Conservation (phyloP, 1,140 invertebrate genomes). For the Goniozus legneri region DNA sequence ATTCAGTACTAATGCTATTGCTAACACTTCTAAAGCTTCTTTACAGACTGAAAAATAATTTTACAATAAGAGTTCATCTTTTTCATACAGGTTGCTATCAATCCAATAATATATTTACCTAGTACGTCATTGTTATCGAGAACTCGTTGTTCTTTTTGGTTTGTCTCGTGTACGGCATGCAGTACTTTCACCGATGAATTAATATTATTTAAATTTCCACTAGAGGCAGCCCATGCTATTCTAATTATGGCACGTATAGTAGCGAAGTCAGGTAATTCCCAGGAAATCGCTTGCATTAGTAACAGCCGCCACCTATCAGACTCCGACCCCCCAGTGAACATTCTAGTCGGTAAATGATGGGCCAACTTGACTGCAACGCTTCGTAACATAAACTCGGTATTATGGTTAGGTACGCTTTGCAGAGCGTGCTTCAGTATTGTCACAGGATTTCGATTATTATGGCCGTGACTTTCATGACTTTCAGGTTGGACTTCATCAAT, state of each 20-base stretch:
- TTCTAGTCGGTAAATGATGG: constrained; percentile 64
- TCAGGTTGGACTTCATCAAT: constrained; percentile 53
- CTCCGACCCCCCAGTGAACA: constrained; percentile 50
- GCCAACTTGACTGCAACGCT: constrained; percentile 74
- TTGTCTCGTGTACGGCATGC: constrained; percentile 57
- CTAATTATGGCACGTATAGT: constrained; percentile 70
- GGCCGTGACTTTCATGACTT: constrained; percentile 45
- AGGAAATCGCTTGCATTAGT: constrained; percentile 59
- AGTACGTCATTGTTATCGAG: constrained; percentile 57
- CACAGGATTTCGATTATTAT: constrained; percentile 48
- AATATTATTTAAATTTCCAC: constrained; percentile 65
- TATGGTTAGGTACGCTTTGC: constrained; percentile 66
- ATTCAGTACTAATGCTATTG: constrained; percentile 72
- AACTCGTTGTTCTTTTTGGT: constrained; percentile 50
- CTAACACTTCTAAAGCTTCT: constrained; percentile 88
- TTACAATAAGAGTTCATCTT: not conserved
- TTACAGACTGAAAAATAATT: constrained; percentile 68
- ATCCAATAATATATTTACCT: constrained; percentile 22
- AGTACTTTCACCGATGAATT: constrained; percentile 66
- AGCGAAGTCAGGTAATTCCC: constrained; percentile 64
- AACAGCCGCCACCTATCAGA: constrained; percentile 53
- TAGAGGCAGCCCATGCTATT: constrained; percentile 75
- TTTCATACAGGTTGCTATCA: not conserved
- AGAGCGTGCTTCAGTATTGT: constrained; percentile 70
- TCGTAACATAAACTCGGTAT: constrained; percentile 66